Conservation (phyloP, 2,888 invertebrate species). For the Pachydiplax longipennis region DNA sequence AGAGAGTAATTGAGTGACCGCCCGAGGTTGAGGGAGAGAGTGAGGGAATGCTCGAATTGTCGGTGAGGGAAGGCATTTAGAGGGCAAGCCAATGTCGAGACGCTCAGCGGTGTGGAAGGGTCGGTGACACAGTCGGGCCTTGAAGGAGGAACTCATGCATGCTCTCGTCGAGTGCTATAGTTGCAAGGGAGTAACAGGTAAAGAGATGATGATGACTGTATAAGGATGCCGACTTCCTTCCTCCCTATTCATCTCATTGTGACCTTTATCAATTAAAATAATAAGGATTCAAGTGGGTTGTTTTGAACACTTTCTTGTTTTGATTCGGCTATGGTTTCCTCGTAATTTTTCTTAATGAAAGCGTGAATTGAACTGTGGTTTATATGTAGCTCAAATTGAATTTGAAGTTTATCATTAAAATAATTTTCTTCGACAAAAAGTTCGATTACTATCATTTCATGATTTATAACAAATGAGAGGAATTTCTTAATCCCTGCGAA, state of each 20-base stretch:
- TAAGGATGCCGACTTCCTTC: too few relatives aligned
- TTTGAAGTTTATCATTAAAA: too few relatives aligned
- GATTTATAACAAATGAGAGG: too few relatives aligned
- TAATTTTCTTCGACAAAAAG: too few relatives aligned
- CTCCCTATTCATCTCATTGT: too few relatives aligned
- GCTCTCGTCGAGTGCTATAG: neutral
- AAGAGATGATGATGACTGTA: neutral
- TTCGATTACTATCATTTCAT: too few relatives aligned
- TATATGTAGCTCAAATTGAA: too few relatives aligned
- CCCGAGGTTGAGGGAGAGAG: neutral
- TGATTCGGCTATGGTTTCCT: too few relatives aligned
- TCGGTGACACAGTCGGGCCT: neutral
- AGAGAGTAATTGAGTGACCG: neutral
- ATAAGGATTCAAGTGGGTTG: neutral
- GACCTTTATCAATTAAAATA: neutral
- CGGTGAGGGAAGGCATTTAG: neutral
- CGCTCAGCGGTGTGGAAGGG: neutral
- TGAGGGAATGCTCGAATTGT: neutral
- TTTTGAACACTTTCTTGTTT: too few relatives aligned
- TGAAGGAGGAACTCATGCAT: neutral
- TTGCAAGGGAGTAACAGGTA: neutral
- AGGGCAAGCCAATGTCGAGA: conserved; percentile 26
- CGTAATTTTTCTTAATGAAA: too few relatives aligned
- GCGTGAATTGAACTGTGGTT: too few relatives aligned
- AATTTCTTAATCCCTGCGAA: too few relatives aligned